phyloP scores from a whole-genome alignment of 2,113 vertebrate genomes.

The Calyptommatus sinebrachiatus region DNA sequence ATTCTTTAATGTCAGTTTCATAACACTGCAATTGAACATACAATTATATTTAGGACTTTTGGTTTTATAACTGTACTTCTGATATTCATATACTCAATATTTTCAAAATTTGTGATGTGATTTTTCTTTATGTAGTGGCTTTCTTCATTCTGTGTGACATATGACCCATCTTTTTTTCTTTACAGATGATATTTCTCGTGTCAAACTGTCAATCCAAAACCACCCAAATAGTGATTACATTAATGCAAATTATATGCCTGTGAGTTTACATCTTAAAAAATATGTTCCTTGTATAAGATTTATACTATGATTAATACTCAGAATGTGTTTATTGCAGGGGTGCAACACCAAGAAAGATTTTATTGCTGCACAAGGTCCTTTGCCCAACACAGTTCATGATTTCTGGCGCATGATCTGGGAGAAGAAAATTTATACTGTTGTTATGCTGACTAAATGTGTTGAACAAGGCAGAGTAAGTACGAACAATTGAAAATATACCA shows the following conservation, averaged over 20 bases:
- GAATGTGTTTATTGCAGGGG: constrained; percentile 73
- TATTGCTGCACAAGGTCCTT: constrained; percentile 92
- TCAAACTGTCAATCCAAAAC: constrained; percentile 84
- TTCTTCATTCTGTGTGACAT: neutral
- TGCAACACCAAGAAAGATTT: constrained; percentile 87
- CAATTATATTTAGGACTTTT: neutral
- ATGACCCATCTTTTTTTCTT: constrained; percentile 4
- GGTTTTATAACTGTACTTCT: neutral
- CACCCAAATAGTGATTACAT: constrained; percentile 85
- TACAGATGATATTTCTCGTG: constrained; percentile 90
- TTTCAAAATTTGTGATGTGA: neutral
- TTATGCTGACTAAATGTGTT: constrained; percentile 95
- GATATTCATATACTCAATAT: neutral
- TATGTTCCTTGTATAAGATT: neutral
- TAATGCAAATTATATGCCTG: constrained; percentile 95
- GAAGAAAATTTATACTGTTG: constrained; percentile 83
- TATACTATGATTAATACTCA: neutral
- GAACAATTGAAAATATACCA: constrained; percentile 55
- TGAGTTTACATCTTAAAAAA: constrained; percentile 64
- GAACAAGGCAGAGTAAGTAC: constrained; percentile 90
- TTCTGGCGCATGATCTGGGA: constrained; percentile 99
- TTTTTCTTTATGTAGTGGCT: neutral
- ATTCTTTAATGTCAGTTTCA: neutral
- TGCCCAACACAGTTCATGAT: constrained; percentile 85
- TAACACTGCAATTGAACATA: no score